Percentiles rank a stretch among this genome's conserved stretches.
Evolutionary conservation across 2,888 invertebrate species (phyloP).

Genomic region (Plagiodera versicolora): DNA sequence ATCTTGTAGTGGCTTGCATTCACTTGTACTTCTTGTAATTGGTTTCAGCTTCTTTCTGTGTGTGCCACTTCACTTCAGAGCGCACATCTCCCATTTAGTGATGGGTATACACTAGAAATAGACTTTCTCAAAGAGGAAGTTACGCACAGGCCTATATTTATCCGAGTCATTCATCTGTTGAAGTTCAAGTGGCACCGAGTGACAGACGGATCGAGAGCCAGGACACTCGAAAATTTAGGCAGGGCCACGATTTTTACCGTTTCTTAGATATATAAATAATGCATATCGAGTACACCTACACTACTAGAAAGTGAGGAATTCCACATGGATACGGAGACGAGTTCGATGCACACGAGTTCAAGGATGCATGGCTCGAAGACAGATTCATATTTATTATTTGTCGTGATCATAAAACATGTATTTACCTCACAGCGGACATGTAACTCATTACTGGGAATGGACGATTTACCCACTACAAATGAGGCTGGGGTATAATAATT

Average conservation of each 20-base stretch:
- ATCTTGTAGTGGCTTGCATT: no score
- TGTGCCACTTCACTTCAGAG: no score
- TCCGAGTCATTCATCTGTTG: slow-evolving; percentile 4
- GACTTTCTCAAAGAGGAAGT: slow-evolving; percentile 6
- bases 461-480: no score
- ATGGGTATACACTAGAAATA: neutral
- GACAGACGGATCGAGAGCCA: slow-evolving; percentile 1
- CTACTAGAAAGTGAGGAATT: neutral
- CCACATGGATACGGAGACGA: slow-evolving; percentile 24
- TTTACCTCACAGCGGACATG: no score
- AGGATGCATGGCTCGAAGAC: slow-evolving; percentile 23
- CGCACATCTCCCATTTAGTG: neutral
- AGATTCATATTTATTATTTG: neutral
- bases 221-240: neutral
- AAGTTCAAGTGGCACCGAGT: slow-evolving; percentile 9
- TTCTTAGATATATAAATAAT: neutral
- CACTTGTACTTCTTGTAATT: no score
- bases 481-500: no score
- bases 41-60: no score
- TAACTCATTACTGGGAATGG: no score
- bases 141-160: slow-evolving; percentile 9
- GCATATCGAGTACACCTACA: neutral
- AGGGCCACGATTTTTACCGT: neutral
- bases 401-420: neutral
- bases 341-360: slow-evolving; percentile 43